phyloP scores from a whole-genome alignment of 2,797 vertebrate species.

The Caiman crocodilus region DNA sequence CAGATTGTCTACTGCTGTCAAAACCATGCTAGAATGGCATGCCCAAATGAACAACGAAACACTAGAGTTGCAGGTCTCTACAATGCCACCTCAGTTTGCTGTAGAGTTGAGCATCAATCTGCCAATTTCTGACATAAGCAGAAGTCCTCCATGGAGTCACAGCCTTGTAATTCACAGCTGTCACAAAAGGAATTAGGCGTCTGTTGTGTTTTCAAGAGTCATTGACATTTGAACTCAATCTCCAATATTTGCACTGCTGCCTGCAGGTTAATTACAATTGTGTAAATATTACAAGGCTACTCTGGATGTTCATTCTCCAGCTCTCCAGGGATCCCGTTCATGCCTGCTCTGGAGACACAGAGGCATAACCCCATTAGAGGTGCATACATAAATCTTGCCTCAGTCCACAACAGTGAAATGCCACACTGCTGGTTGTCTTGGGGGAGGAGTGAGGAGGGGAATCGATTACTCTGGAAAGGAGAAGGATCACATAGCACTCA shows the following conservation, averaged over 20 bases:
- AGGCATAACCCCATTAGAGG: neutral
- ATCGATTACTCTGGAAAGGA: neutral
- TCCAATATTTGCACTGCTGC: neutral
- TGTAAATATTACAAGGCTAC: neutral
- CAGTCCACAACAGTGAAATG: neutral
- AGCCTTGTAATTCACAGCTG: neutral
- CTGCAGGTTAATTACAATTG: neutral
- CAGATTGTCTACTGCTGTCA: too few relatives aligned
- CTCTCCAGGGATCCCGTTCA: neutral
- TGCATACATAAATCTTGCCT: neutral
- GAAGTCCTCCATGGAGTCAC: neutral
- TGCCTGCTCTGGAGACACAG: neutral
- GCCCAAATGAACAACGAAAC: neutral
- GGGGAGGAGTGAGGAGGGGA: neutral
- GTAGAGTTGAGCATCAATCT: neutral
- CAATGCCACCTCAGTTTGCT: fast-evolving
- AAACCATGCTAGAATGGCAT: too few relatives aligned
- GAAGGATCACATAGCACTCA: neutral
- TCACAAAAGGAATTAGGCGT: neutral
- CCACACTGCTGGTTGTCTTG: neutral
- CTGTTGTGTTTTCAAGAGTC: neutral
- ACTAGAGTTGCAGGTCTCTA: neutral
- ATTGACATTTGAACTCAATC: neutral
- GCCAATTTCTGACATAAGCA: neutral
- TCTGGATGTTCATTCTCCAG: neutral